These are phyloP conservation scores for Eupsilia transversa DNA, from an alignment of 2,888 invertebrate species.

Conservation along the genomic window DNA sequence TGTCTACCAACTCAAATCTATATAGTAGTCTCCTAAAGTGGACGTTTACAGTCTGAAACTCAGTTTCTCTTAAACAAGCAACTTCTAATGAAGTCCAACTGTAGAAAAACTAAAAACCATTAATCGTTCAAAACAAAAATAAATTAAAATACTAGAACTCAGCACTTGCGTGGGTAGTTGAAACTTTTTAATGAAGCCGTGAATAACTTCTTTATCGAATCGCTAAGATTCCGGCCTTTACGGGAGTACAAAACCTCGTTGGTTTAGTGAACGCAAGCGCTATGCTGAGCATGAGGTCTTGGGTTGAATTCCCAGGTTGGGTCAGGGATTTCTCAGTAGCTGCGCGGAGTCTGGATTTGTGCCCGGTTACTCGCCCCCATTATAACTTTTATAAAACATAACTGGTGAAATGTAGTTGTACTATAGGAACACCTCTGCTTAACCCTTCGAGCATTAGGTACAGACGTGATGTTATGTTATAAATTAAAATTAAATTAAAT, in stretches of 20 bases:
- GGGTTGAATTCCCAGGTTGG: too few species aligned
- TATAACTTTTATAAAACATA: too few species aligned
- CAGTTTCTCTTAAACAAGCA: not conserved
- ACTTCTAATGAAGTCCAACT: slow-evolving; percentile 12
- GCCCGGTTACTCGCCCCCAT: too few species aligned
- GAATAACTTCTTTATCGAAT: slow-evolving; percentile 21
- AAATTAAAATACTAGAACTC: slow-evolving; percentile 25
- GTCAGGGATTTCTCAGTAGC: too few species aligned
- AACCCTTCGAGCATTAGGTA: not conserved
- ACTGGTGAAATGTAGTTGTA: not conserved
- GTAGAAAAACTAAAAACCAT: slow-evolving; percentile 11
- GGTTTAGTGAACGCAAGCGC: too few species aligned
- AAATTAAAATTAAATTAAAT: too few species aligned
- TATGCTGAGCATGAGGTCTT: too few species aligned
- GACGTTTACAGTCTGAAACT: not conserved
- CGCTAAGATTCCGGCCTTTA: slow-evolving; percentile 3
- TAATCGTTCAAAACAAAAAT: slow-evolving; percentile 33
- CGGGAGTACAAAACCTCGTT: not conserved
- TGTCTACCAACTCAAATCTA: not conserved
- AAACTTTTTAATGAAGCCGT: slow-evolving; percentile 50
- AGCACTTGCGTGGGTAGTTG: not conserved
- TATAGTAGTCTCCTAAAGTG: not conserved
- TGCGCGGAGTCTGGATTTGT: too few species aligned
- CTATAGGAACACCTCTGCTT: not conserved
- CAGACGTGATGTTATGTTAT: not conserved